A percentile compares a stretch with the other conserved stretches of the same genome.
Evolutionary conservation across 2,797 vertebrate species (phyloP).

Genomic region (Anomalospiza imberbis): DNA sequence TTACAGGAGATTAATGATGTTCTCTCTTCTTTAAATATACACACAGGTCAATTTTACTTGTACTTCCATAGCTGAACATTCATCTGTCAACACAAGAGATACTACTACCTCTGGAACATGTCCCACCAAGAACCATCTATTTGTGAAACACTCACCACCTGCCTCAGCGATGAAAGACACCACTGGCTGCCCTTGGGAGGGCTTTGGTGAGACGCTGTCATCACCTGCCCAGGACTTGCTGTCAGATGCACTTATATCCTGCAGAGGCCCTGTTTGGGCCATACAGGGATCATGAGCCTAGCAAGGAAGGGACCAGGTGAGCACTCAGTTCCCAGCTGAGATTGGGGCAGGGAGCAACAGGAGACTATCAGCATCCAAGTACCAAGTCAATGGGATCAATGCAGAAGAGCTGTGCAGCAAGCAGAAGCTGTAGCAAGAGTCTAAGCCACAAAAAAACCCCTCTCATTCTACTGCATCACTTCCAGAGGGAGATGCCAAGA

Average conservation of each 20-base stretch:
- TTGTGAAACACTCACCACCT: background rate
- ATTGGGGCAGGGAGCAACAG: background rate
- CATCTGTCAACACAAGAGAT: background rate
- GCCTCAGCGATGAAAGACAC: background rate
- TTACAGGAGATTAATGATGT: background rate
- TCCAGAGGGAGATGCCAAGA: background rate
- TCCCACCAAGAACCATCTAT: background rate
- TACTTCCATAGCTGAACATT: background rate
- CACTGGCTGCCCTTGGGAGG: background rate
- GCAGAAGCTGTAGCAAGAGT: background rate
- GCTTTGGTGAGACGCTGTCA: background rate
- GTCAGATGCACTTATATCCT: background rate
- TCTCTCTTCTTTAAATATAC: background rate
- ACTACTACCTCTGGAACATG: background rate
- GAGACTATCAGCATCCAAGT: background rate
- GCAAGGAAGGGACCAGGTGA: background rate
- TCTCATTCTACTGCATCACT: background rate
- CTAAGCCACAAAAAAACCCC: background rate
- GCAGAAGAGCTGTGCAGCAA: background rate
- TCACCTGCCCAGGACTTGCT: background rate
- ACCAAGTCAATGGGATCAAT: background rate
- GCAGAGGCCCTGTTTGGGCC: background rate
- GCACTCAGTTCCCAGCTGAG: background rate
- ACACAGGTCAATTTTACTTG: background rate
- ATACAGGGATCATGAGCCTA: background rate